Percentiles rank a stretch among this genome's conserved stretches.
These are phyloP conservation scores for Xestia ashworthii DNA, from an alignment of 2,888 invertebrate genomes.

Conservation along the genomic window DNA sequence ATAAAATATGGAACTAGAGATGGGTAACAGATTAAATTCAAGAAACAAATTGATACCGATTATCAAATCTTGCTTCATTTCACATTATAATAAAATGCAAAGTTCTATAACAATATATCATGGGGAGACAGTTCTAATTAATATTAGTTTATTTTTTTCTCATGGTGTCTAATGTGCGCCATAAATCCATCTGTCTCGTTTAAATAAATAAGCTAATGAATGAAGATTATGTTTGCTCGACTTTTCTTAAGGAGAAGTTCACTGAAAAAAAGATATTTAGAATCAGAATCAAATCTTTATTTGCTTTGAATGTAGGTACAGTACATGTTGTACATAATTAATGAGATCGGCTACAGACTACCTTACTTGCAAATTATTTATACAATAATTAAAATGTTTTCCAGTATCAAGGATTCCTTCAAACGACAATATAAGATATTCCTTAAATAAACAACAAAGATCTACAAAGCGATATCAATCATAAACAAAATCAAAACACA, in stretches of 20 bases:
- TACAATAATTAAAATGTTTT: too few relatives aligned
- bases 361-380: too few relatives aligned
- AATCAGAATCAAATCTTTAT: too few relatives aligned
- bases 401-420: neutral
- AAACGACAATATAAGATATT: neutral
- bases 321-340: too few relatives aligned
- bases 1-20: constrained; percentile 15
- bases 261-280: neutral
- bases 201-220: constrained; percentile 65
- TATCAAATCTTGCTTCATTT: constrained; percentile 44
- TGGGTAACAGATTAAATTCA: constrained; percentile 15
- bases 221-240: constrained; percentile 49
- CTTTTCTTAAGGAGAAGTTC: constrained; percentile 48
- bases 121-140: constrained; percentile 59
- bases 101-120: constrained; percentile 56
- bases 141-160: constrained; percentile 55
- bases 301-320: too few relatives aligned
- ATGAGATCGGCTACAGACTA: too few relatives aligned
- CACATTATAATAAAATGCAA: constrained; percentile 47
- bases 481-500: neutral
- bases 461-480: neutral
- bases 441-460: constrained; percentile 3
- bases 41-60: constrained; percentile 48
- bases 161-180: constrained; percentile 58
- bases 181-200: constrained; percentile 61